These are phyloP conservation scores for Oxystoma pomonae DNA, from an alignment of 2,888 invertebrate species.

Conservation along the genomic window DNA sequence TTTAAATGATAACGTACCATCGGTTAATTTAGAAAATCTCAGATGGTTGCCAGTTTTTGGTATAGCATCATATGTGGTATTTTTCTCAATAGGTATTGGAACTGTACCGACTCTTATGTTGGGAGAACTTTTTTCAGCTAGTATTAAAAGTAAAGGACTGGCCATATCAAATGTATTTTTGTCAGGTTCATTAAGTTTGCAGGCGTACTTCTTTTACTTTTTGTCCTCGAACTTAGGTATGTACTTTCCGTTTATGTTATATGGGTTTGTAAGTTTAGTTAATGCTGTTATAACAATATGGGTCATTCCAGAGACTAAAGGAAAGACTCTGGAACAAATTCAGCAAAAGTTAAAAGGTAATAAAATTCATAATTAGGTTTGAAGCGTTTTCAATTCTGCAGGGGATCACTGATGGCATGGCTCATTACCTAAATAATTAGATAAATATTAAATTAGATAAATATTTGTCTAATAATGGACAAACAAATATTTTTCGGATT, in stretches of 20 bases:
- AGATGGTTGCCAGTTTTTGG: conserved; percentile 37
- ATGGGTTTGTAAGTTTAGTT: conserved; percentile 31
- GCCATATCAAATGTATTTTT: conserved; percentile 18
- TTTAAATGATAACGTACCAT: conserved; percentile 18
- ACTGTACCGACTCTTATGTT: conserved; percentile 36
- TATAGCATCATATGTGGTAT: conserved; percentile 26
- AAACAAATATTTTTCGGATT: too few species aligned
- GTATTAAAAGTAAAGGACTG: conserved; percentile 36
- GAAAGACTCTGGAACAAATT: conserved; percentile 13
- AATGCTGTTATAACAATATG: conserved; percentile 32
- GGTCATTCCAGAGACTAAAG: conserved; percentile 41
- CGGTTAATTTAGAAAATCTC: conserved; percentile 23
- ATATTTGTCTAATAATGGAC: too few species aligned
- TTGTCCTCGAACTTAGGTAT: conserved; percentile 34
- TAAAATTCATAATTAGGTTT: background rate
- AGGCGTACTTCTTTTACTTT: conserved; percentile 37
- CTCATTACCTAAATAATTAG: too few species aligned
- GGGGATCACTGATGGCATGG: too few species aligned
- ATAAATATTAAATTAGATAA: too few species aligned
- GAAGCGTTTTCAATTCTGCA: too few species aligned
- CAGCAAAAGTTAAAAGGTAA: background rate
- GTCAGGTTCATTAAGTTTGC: conserved; percentile 11
- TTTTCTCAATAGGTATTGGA: conserved; percentile 31
- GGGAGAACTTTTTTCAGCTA: conserved; percentile 39
- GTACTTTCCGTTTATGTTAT: conserved; percentile 37